Evolutionary conservation across 2,797 vertebrate species (phyloP).

Genomic region (Pogonophryne albipinna): DNA sequence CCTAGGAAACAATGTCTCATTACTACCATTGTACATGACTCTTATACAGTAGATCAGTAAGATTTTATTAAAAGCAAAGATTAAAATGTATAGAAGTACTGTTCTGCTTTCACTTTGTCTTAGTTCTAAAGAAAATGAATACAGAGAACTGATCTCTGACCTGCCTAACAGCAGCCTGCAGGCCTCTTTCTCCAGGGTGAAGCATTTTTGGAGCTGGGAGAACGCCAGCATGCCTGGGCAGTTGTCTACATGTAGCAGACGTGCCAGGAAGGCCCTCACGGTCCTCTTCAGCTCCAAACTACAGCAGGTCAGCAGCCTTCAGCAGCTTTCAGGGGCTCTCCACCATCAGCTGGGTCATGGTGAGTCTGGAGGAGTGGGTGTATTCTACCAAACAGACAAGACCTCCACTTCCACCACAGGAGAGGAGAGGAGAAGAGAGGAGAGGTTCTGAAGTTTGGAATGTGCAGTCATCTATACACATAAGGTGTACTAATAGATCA

Average conservation of each 20-base stretch:
- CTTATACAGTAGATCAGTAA: background rate
- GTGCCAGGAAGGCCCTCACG: constrained; percentile 46
- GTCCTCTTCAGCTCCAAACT: constrained; percentile 83
- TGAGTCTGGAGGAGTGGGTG: constrained; percentile 85
- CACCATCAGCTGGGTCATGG: constrained; percentile 83
- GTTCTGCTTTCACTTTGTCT: constrained; percentile 6
- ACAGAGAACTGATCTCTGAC: constrained; percentile 43
- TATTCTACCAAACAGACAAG: constrained; percentile 86
- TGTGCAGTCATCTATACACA: too few species aligned
- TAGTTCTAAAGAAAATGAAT: constrained; percentile 1
- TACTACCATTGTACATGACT: too few species aligned
- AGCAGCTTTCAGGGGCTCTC: constrained; percentile 87
- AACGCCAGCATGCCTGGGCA: constrained; percentile 88
- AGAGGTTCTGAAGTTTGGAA: too few species aligned
- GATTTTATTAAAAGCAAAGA: background rate
- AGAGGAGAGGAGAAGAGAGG: too few species aligned
- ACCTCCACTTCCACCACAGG: constrained; percentile 83
- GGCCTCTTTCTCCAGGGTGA: constrained; percentile 83
- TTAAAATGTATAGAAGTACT: background rate
- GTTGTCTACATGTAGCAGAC: constrained; percentile 85
- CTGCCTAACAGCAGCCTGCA: constrained; percentile 81
- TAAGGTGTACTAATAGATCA: too few species aligned
- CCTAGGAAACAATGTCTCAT: too few species aligned
- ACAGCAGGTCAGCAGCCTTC: constrained; percentile 87
- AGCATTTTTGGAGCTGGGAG: constrained; percentile 85